These are phyloP conservation scores for Trichomycterus rosablanca DNA, from an alignment of 2,113 vertebrate species.

Conservation along the genomic window DNA sequence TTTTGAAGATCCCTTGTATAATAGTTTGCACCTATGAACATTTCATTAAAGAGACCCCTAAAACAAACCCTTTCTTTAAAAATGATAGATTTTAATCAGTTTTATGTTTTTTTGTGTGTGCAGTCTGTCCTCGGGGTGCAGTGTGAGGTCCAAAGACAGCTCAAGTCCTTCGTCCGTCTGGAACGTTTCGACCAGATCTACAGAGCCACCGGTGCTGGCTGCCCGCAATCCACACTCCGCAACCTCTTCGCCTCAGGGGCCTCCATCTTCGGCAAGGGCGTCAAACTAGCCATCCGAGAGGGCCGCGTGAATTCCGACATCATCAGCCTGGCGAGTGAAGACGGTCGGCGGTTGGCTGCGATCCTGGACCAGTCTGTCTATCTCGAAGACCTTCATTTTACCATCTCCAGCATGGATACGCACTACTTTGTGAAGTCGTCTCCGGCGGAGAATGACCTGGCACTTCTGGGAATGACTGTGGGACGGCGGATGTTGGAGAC, in stretches of 20 bases:
- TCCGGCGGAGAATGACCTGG: conserved; percentile 80
- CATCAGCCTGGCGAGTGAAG: conserved; percentile 91
- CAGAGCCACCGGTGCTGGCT: conserved; percentile 79
- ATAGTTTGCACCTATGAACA: too few relatives aligned
- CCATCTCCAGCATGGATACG: conserved; percentile 81
- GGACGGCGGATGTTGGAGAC: conserved; percentile 91
- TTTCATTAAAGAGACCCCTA: too few relatives aligned
- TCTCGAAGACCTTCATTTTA: conserved; percentile 90
- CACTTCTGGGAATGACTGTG: conserved; percentile 88
- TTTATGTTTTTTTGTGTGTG: conserved; percentile 45
- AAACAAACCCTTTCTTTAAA: too few relatives aligned
- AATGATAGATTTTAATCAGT: too few relatives aligned
- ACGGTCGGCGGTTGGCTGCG: conserved; percentile 84
- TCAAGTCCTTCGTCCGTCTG: conserved; percentile 92
- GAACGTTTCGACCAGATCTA: conserved; percentile 90
- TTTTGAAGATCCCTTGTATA: too few relatives aligned
- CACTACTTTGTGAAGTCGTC: conserved; percentile 93
- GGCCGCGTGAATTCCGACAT: conserved; percentile 88
- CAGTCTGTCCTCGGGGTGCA: conserved; percentile 94
- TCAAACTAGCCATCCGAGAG: conserved; percentile 88
- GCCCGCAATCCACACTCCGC: conserved; percentile 70
- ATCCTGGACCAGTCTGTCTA: conserved; percentile 87
- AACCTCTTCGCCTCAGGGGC: conserved; percentile 80
- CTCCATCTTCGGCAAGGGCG: conserved; percentile 90
- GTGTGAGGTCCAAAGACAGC: conserved; percentile 95